phyloP scores from a whole-genome alignment of 2,888 invertebrate genomes.

The Andrena praecox region DNA sequence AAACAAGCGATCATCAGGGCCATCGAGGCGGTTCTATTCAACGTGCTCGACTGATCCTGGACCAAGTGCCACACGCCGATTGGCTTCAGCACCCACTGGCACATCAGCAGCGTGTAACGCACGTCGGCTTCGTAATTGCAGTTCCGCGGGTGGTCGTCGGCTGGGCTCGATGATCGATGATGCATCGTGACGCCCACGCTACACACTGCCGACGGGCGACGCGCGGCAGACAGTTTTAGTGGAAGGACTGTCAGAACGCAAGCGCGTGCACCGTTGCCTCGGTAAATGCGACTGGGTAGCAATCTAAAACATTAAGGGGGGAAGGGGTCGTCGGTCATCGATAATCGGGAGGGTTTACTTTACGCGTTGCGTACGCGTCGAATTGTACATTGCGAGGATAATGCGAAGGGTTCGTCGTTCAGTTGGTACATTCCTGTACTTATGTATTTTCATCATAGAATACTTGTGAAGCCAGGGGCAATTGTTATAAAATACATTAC shows the following conservation, averaged over 20 bases:
- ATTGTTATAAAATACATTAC: too few relatives aligned
- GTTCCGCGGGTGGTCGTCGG: background rate
- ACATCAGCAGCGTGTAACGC: conserved; percentile 65
- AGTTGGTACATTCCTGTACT: too few relatives aligned
- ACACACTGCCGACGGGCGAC: background rate
- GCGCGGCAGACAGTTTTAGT: too few relatives aligned
- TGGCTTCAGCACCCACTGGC: conserved; percentile 68
- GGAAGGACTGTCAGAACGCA: background rate
- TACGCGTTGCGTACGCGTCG: too few relatives aligned
- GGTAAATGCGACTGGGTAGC: background rate
- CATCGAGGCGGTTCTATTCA: background rate
- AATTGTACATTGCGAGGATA: too few relatives aligned
- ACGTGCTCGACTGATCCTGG: background rate
- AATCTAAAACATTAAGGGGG: background rate
- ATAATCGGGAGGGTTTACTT: background rate
- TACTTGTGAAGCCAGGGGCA: too few relatives aligned
- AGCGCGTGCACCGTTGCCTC: background rate
- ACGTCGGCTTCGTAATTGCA: conserved; percentile 13
- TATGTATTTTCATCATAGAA: too few relatives aligned
- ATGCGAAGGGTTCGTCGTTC: too few relatives aligned
- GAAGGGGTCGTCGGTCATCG: background rate
- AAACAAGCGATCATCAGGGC: conserved; percentile 26
- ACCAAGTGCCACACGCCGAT: conserved; percentile 72
- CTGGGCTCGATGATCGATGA: conserved; percentile 23
- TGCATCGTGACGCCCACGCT: conserved; percentile 17